Conservation (phyloP, 2,888 invertebrate genomes). For the Diploptera punctata region DNA sequence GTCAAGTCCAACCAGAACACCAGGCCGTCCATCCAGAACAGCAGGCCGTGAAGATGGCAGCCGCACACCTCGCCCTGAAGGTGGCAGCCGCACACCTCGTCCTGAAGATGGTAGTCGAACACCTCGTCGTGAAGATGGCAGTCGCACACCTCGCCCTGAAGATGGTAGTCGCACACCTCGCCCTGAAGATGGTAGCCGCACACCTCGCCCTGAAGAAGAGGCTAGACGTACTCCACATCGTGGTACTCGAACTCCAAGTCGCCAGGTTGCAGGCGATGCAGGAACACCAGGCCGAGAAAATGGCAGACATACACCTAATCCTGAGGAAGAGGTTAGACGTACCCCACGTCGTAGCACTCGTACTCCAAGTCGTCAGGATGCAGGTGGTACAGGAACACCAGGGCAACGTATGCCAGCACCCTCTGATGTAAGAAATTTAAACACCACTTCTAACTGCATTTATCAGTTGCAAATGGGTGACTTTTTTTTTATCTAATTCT, state of each 20-base stretch:
- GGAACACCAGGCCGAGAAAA: not conserved
- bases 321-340: not conserved
- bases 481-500: too few relatives aligned
- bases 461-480: too few relatives aligned
- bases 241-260: not conserved
- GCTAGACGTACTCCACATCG: not conserved
- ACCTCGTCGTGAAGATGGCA: not conserved
- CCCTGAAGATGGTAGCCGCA: not conserved
- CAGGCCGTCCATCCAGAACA: constrained; percentile 17
- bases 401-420: not conserved
- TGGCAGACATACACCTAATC: not conserved
- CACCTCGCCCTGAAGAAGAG: not conserved
- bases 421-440: not conserved
- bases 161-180: not conserved
- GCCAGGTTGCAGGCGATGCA: not conserved
- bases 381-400: not conserved
- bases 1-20: constrained; percentile 34
- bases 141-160: not conserved
- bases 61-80: not conserved
- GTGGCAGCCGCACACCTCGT: not conserved
- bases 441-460: too few relatives aligned
- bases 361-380: not conserved
- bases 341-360: not conserved
- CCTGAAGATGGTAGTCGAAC: not conserved
- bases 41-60: not conserved